These are phyloP conservation scores for Sinocyclocheilus maitianheensis DNA, from an alignment of 2,113 vertebrate genomes.

Conservation along the genomic window DNA sequence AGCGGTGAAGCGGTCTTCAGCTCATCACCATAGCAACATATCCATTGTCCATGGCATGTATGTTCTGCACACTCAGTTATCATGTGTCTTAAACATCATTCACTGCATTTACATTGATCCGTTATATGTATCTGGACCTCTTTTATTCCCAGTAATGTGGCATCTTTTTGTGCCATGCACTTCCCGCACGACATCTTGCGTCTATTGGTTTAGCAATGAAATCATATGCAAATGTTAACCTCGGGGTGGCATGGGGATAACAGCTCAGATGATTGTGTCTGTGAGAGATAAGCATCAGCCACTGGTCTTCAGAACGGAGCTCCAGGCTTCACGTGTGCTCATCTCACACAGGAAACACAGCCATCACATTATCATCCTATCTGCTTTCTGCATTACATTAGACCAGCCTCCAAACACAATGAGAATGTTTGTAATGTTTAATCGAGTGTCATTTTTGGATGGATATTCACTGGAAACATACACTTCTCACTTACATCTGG, in stretches of 20 bases:
- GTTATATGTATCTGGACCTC: not conserved
- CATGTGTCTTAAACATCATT: not conserved
- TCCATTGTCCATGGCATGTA: not conserved
- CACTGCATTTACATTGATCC: not conserved
- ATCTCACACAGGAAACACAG: slow-evolving; percentile 1
- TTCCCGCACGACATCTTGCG: not conserved
- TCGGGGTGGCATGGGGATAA: not conserved
- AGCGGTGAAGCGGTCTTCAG: slow-evolving; percentile 15
- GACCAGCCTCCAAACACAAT: not conserved
- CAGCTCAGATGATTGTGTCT: slow-evolving; percentile 15
- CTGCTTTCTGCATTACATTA: not conserved
- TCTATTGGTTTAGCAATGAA: not conserved
- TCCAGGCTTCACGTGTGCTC: not conserved
- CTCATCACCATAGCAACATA: slow-evolving; percentile 52
- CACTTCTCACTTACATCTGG: not conserved
- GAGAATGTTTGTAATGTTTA: not conserved
- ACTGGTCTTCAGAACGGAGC: not conserved
- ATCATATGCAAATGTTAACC: slow-evolving; percentile 22
- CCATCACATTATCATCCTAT: slow-evolving; percentile 2
- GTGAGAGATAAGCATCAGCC: slow-evolving; percentile 7
- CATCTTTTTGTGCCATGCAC: not conserved
- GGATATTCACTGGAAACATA: not conserved
- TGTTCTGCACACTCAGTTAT: slow-evolving; percentile 12
- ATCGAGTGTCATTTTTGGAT: not conserved
- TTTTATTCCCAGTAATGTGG: not conserved